These are phyloP conservation scores for Melinaea menophilus DNA, from an alignment of 2,888 invertebrate species.

Conservation along the genomic window DNA sequence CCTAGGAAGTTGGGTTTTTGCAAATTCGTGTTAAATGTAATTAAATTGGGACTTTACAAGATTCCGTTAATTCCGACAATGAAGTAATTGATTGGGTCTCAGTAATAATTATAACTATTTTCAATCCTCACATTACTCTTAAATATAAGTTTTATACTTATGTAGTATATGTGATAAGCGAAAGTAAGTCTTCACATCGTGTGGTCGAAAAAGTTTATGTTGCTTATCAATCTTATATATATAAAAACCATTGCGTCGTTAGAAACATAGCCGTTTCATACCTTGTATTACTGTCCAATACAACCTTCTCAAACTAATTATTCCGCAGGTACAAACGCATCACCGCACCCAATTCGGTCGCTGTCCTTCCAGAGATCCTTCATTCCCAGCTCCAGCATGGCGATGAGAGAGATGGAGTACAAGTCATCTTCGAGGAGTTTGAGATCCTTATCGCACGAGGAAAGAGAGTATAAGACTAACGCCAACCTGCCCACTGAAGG, in stretches of 20 bases:
- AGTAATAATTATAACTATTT: too few species aligned
- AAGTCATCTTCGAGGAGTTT: slow-evolving; percentile 78
- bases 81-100: too few species aligned
- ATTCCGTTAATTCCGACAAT: too few species aligned
- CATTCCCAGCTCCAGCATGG: slow-evolving; percentile 74
- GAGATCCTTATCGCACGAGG: slow-evolving; percentile 75
- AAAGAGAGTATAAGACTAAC: slow-evolving; percentile 81
- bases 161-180: too few species aligned
- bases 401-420: slow-evolving; percentile 78
- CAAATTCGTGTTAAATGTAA: neutral
- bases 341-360: slow-evolving; percentile 84
- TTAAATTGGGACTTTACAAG: neutral
- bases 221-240: too few species aligned
- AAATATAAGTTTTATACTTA: too few species aligned
- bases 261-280: too few species aligned
- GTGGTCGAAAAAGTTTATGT: too few species aligned
- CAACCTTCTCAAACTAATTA: slow-evolving; percentile 2
- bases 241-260: too few species aligned
- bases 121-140: too few species aligned
- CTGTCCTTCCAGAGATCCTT: slow-evolving; percentile 85
- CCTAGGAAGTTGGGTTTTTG: slow-evolving; percentile 23
- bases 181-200: too few species aligned
- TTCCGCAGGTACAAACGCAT: slow-evolving; percentile 74
- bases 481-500: slow-evolving; percentile 71
- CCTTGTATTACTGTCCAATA: too few species aligned